These are phyloP conservation scores for Mesocricetus auratus DNA, from an alignment of 2,113 vertebrate species.

Conservation along the genomic window DNA sequence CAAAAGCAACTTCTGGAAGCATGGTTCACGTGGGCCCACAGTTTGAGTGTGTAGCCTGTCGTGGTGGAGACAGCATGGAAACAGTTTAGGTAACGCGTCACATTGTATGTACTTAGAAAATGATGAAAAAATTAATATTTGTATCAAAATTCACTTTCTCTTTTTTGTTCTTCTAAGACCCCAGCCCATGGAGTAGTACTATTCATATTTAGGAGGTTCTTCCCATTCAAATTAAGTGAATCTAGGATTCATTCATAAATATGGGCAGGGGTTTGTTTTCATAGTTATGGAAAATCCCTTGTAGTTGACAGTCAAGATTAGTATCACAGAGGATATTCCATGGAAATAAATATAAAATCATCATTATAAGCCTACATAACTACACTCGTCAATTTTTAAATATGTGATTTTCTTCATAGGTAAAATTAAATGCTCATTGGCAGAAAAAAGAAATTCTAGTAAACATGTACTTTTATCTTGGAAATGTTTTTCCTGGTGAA, in stretches of 20 bases:
- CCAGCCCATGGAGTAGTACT: too few species aligned
- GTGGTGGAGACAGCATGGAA: too few species aligned
- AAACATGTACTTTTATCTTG: background rate
- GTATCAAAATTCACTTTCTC: background rate
- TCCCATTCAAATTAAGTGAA: too few species aligned
- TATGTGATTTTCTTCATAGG: background rate
- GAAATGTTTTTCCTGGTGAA: background rate
- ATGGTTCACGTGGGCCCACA: background rate
- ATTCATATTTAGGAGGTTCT: background rate
- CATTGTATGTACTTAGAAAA: background rate
- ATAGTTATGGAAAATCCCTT: background rate
- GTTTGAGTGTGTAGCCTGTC: background rate
- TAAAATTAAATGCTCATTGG: conserved; percentile 15
- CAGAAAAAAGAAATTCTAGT: conserved; percentile 3
- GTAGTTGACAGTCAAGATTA: background rate
- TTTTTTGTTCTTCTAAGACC: background rate
- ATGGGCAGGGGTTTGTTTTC: background rate
- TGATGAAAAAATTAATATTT: background rate
- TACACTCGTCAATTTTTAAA: background rate
- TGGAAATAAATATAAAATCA: background rate
- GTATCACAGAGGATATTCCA: background rate
- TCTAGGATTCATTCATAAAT: background rate
- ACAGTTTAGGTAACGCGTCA: too few species aligned
- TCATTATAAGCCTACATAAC: conserved; percentile 5
- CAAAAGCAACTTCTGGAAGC: too few species aligned